A percentile compares a stretch with the other conserved stretches of the same genome.
These are phyloP conservation scores for Sipha flava DNA, from an alignment of 1,140 invertebrate species.

Conservation along the genomic window DNA sequence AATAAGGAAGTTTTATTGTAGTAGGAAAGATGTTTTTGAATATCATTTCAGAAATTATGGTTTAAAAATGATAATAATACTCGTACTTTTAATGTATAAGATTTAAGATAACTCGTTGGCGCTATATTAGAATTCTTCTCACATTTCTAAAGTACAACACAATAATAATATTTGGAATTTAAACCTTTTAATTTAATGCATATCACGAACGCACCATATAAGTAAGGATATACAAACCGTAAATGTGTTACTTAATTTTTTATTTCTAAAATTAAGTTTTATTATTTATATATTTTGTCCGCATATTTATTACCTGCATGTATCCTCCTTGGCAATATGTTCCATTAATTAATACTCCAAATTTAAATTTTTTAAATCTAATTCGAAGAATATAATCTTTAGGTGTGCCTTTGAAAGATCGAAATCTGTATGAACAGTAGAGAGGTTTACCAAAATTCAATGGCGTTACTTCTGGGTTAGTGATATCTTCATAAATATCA, in stretches of 20 bases:
- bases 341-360: conserved; percentile 73
- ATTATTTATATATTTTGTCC: neutral
- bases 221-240: no score
- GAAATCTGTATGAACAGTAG: conserved; percentile 80
- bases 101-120: neutral
- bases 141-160: neutral
- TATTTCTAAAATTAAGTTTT: neutral
- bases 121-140: neutral
- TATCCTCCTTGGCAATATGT: conserved; percentile 76
- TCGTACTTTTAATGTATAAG: neutral
- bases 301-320: conserved; percentile 62
- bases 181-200: no score
- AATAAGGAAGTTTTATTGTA: neutral
- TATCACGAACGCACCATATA: no score
- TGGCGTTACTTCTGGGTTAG: conserved; percentile 71
- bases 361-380: conserved; percentile 86
- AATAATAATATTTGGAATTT: no score
- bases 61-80: neutral
- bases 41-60: neutral
- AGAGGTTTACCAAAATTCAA: conserved; percentile 71
- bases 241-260: neutral
- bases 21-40: neutral
- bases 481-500: conserved; percentile 82
- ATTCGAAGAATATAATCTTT: conserved; percentile 81
- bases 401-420: conserved; percentile 68